These are phyloP conservation scores for Yponomeuta plumbellus DNA, from an alignment of 2,888 invertebrate genomes.

Conservation along the genomic window DNA sequence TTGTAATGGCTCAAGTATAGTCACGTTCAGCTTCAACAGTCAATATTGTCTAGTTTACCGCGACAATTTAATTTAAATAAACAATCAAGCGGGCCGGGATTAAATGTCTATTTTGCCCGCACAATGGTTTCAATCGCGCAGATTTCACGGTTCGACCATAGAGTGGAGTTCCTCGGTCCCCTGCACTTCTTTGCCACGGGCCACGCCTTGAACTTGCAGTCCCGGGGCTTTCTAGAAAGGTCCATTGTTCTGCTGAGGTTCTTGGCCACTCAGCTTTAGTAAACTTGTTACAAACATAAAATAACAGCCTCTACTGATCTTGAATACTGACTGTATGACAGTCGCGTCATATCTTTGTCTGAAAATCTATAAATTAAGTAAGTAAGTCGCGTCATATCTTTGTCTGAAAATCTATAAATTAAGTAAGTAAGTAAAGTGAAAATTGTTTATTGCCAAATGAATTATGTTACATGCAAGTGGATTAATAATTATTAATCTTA, in stretches of 20 bases:
- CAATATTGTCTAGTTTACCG: neutral
- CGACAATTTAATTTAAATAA: conserved; percentile 12
- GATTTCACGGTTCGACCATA: conserved; percentile 25
- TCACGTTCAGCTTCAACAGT: neutral
- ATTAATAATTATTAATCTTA: too few species aligned
- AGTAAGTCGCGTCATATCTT: too few species aligned
- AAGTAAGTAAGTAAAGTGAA: too few species aligned
- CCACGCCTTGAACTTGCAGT: conserved; percentile 25
- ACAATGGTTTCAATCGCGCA: conserved; percentile 25
- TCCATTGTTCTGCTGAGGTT: neutral
- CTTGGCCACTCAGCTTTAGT: neutral
- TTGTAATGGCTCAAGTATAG: too few species aligned
- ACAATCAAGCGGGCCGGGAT: conserved; percentile 23
- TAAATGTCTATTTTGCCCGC: conserved; percentile 14
- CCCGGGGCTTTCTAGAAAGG: neutral
- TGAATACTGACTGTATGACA: too few species aligned
- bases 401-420: too few species aligned
- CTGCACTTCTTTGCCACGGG: neutral
- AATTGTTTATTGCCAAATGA: too few species aligned
- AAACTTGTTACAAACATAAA: too few species aligned
- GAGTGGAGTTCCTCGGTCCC: neutral
- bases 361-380: too few species aligned
- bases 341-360: too few species aligned
- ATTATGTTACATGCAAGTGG: too few species aligned
- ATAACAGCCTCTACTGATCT: too few species aligned